Base-by-base conservation (phyloP, 2,888 invertebrate genomes). In the Pseudococcus longispinus region DNA sequence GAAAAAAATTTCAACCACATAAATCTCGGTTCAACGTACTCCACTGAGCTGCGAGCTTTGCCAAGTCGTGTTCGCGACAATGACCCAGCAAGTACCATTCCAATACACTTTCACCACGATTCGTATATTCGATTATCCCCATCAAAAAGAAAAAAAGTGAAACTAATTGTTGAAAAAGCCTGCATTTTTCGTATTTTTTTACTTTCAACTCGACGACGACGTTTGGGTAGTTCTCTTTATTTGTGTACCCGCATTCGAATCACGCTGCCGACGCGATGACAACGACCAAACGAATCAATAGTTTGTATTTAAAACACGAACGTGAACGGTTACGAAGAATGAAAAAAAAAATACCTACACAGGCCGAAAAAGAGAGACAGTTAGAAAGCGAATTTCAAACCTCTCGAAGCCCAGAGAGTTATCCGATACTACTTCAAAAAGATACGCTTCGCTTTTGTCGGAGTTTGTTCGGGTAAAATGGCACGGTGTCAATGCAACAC, bases 291-390 rank as follows among this genome's bases (percentile, higher is more conserved):
- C 60, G 60, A 60, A 60, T 60, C 60, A 23, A 60, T 60, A 60
- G 60, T 60, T 60, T 60, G 60, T 60, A 60, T 60, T 60, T 60
- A 60, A 60, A 60, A 60, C 60, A 60, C 60, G 60, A 60, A 60
- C 60, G 60, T 20, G 23, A 55, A 55, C 15, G n/a, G n/a, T 37
- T 37, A 37, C 55, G 55, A 55, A 20, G 23, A 60, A 60, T 5
- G 23, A 9, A 11, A 9, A 2, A 60, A 60, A 60, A 60, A 60
- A 55, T 4, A 55, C 15, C 3, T n/a, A n/a, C 11, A 60, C 60
- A 60, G n/a, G n/a, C n/a, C n/a, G n/a, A n/a, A n/a, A n/a, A n/a
- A n/a, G 23, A 60, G 60, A 60, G 37, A 9, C 37, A 9, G 4
- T 9, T 8, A 37, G 37, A 37, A 37, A 37, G 37, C 5, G 13